Evolutionary conservation across 2,113 vertebrate species (phyloP).

Genomic region (Merops nubicus): DNA sequence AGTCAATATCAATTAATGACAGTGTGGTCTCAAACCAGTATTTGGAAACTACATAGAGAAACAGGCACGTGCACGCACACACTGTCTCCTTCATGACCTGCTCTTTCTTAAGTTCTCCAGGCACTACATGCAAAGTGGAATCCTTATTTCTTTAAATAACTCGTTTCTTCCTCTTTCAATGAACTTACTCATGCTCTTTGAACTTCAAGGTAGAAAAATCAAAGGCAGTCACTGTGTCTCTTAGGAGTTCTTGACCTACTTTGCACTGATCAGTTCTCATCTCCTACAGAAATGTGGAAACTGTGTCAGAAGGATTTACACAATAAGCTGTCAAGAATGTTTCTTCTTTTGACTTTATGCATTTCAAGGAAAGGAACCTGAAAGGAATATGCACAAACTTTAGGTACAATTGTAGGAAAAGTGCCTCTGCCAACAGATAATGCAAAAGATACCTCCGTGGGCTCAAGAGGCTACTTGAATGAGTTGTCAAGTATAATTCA

Average conservation of each 20-base stretch:
- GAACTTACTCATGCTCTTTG: slow-evolving; percentile 77
- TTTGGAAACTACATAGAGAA: not conserved
- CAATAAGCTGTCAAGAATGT: slow-evolving; percentile 34
- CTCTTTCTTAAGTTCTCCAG: not conserved
- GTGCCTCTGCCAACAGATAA: not conserved
- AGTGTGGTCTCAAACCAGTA: not conserved
- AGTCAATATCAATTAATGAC: not conserved
- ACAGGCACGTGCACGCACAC: accelerated
- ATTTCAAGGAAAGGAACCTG: slow-evolving; percentile 30
- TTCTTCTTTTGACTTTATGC: slow-evolving; percentile 52
- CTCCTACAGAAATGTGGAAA: slow-evolving; percentile 49
- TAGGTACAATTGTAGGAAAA: slow-evolving; percentile 3
- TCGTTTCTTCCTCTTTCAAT: slow-evolving; percentile 53
- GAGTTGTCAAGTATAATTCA: not conserved
- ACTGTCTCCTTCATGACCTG: not conserved
- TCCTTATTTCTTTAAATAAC: slow-evolving; percentile 64
- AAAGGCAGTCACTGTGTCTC: slow-evolving; percentile 74
- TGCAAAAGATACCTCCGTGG: not conserved
- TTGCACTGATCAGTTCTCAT: slow-evolving; percentile 61
- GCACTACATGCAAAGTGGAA: slow-evolving; percentile 1
- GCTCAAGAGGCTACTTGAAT: slow-evolving; percentile 3
- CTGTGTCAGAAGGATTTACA: slow-evolving; percentile 57
- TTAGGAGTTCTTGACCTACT: slow-evolving; percentile 78
- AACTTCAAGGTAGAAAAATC: slow-evolving; percentile 79
- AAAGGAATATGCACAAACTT: slow-evolving; percentile 21